phyloP scores from a whole-genome alignment of 2,797 vertebrate species.

The Anguilla megastoma region DNA sequence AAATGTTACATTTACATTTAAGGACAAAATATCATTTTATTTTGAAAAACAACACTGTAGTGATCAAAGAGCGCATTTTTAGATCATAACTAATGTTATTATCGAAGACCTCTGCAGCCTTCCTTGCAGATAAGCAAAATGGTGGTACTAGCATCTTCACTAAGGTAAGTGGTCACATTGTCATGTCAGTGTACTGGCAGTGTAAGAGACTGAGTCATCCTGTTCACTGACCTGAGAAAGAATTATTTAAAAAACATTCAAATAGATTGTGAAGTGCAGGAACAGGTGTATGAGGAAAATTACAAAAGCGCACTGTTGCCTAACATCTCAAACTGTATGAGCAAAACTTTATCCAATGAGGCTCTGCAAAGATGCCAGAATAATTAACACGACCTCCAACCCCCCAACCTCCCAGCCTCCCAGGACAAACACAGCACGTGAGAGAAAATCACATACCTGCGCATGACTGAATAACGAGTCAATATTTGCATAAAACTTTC shows the following conservation, averaged over 20 bases:
- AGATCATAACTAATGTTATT: neutral
- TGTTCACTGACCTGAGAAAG: neutral
- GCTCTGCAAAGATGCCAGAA: neutral
- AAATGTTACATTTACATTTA: neutral
- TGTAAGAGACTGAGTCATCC: neutral
- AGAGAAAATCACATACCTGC: neutral
- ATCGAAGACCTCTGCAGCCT: neutral
- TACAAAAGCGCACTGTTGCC: neutral
- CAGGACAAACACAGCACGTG: neutral
- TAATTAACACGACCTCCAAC: neutral
- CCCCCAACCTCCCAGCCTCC: neutral
- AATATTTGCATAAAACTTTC: constrained; percentile 12
- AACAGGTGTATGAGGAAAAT: neutral
- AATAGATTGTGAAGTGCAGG: neutral
- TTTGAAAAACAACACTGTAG: neutral
- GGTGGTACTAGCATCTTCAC: neutral
- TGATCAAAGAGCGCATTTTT: neutral
- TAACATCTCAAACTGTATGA: neutral
- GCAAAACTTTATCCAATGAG: neutral
- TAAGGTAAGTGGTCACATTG: neutral
- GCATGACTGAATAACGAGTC: constrained; percentile 1
- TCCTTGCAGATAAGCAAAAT: neutral
- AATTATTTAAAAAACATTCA: neutral
- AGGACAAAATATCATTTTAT: neutral
- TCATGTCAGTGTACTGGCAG: neutral